phyloP scores from a whole-genome alignment of 1,140 invertebrate genomes.

The Teleopsis dalmanni region DNA sequence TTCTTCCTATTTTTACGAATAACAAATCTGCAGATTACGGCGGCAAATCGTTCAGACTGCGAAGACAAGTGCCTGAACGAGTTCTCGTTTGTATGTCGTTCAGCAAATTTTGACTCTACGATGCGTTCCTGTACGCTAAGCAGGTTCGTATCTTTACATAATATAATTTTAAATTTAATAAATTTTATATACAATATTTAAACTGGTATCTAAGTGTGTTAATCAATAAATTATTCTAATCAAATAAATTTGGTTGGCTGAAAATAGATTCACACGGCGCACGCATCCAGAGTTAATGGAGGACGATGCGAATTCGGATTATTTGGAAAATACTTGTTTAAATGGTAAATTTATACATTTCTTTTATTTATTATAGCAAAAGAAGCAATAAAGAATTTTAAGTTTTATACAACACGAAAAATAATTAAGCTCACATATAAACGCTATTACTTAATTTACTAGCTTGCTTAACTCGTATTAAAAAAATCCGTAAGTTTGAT shows the following conservation, averaged over 20 bases:
- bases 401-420: no score
- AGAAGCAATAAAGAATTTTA: no score
- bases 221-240: neutral
- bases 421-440: no score
- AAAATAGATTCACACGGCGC: slow-evolving; percentile 63
- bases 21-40: slow-evolving; percentile 48
- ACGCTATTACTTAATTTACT: no score
- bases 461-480: no score
- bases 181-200: neutral
- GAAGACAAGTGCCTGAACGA: slow-evolving; percentile 86
- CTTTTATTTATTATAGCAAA: no score
- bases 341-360: no score
- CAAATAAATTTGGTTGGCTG: no score
- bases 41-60: slow-evolving; percentile 77
- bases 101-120: slow-evolving; percentile 70
- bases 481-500: no score
- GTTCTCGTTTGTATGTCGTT: slow-evolving; percentile 79
- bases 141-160: slow-evolving; percentile 19
- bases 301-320: slow-evolving; percentile 79
- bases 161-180: neutral
- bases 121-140: slow-evolving; percentile 71
- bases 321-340: slow-evolving; percentile 84
- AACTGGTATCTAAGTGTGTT: neutral
- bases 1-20: neutral
- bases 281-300: slow-evolving; percentile 75